Evolutionary conservation across 2,113 vertebrate genomes (phyloP), one percentile per base, ranked within the genome.

Genomic region (Xyrauchen texanus): DNA sequence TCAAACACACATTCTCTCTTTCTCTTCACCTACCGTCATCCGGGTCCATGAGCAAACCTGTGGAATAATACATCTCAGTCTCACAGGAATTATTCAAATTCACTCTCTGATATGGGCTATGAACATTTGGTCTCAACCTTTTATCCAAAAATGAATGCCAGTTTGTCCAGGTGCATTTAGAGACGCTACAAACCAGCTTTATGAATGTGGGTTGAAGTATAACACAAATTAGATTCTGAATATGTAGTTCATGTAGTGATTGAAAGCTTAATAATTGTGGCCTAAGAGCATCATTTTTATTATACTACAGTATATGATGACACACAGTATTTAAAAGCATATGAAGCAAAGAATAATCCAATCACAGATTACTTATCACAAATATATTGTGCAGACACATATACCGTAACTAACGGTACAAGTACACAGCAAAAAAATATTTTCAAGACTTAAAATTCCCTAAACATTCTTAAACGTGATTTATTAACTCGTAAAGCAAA

Each of bases 1-100:
- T 62, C 57, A 76, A 2, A 62, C 68, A 67, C 8, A 67, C 21
- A 34, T 34, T 34, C 52, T 68, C 46, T 77, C 7, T 68, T 42
- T 77, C 7, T 71, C 44, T 2, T 8, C 1, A 88, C 96, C 89
- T 91, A 96, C 95, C 94, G 0, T 92, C 90, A 12, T 85, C 91
- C 0, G 70, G 55, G 44, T 95, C 94, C 0, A 91, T 91, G 83
- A 95, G 82, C 70, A 93, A 85, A 87, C 95, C 96, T 97, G 91
- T 82, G 84, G 82, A 89, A 90, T 49, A 91, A 86, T 65, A 93
- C 68, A 90, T 62, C 85, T 88, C 86, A 90, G 85, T 90, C 82
- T 85, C 85, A 63, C 57, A 51, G 11, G 21, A 34, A 34, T 34
- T 34, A 42, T 62, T 74, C 16, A 65, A 76, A 65, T 65, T 8